Evolutionary conservation across 2,797 vertebrate genomes (phyloP), one percentile per base, ranked within the genome.

Genomic region (Phylloscopus collybita): DNA sequence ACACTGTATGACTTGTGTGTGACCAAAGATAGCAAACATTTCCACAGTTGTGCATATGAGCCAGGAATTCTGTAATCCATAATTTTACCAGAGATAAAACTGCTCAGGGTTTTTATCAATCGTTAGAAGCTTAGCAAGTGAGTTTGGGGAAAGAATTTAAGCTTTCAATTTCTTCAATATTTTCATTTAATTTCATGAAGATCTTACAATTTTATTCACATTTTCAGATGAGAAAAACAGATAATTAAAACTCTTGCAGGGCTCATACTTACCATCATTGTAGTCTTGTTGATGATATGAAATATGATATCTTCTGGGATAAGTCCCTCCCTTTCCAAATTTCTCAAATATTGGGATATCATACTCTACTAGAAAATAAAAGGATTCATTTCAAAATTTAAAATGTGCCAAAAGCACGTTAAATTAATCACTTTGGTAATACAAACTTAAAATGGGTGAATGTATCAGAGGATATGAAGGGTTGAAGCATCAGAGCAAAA

Each of bases 281-380:
- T 99, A 99, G 66, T 99, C 99, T 80, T 99, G 99, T 42, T 99
- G 98, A 92, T 99, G 98, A 76, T 99, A 99, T 27, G 99, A 99
- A 95, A 99, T 97, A 88, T 99, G 99, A 14, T 99, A 99, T 80
- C 99, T 98, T 73, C 99, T 98, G 26, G 99, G 99, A 73, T 99
- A 99, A 17, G 99, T 99, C 6, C 99, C 99, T 10, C 99, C 99
- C 97, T 99, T 99, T 74, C 99, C 99, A 57, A 99, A 99, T 96
- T 99, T 99, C 98, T 99, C 99, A 97, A 99, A 99, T 96, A 99
- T 98, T 30, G 99, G 99, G 92, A 99, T 98, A 96, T 99, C 99
- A 61, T 98, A 99, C 93, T 99, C 99, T 99, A 96, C 57, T 93
- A 92, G 44, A 97, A 93, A 94, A 93, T 8, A 60, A 71, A 87